Conservation (phyloP, 2,888 invertebrate species). For the Sesamia inferens region DNA sequence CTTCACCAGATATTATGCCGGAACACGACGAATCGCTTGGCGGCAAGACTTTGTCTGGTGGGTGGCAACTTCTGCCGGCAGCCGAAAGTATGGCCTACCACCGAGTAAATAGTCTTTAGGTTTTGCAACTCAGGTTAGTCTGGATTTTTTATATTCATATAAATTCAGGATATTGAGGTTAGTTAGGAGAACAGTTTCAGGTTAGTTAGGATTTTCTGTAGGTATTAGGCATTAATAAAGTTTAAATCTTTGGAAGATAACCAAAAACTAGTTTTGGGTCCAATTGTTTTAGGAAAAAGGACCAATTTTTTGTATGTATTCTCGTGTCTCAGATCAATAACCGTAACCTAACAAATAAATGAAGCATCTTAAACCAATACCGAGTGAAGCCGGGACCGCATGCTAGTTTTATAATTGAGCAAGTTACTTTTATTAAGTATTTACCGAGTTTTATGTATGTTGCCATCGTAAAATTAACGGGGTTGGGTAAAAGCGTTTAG, state of each 20-base stretch:
- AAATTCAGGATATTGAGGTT: no score
- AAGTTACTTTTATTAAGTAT: conserved; percentile 56
- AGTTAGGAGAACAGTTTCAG: neutral
- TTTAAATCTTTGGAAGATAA: no score
- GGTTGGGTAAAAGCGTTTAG: conserved; percentile 42
- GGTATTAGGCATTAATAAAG: neutral
- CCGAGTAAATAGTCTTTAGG: no score
- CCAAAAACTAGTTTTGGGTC: neutral
- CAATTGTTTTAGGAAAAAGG: neutral
- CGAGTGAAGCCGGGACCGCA: neutral
- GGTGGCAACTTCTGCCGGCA: no score
- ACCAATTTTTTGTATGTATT: neutral
- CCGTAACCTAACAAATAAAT: neutral
- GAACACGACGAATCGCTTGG: no score
- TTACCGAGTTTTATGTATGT: conserved; percentile 54
- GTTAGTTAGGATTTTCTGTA: neutral
- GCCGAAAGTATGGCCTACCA: no score
- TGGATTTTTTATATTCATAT: no score
- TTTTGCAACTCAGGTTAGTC: no score
- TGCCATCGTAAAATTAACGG: conserved; percentile 50
- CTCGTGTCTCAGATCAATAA: neutral
- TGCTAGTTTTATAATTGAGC: conserved; percentile 41
- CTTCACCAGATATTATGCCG: no score
- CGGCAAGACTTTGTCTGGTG: no score
- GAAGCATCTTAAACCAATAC: neutral